Percentiles rank a stretch among this genome's conserved stretches.
Conservation (phyloP, 2,113 vertebrate species). For the Elephantulus edwardii region DNA sequence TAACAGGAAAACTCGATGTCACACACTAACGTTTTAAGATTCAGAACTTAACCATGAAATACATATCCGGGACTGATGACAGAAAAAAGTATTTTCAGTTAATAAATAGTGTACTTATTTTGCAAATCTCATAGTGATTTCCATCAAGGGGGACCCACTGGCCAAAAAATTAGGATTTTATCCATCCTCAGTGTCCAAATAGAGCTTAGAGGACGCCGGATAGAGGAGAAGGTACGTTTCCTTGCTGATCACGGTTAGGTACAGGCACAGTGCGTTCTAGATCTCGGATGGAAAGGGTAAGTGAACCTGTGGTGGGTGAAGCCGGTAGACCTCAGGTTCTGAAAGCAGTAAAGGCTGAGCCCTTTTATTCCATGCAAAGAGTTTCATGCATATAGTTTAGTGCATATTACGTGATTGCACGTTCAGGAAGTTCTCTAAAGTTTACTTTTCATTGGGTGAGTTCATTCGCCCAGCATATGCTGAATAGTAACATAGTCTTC, state of each 20-base stretch:
- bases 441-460: constrained; percentile 43
- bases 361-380: constrained; percentile 56
- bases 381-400: constrained; percentile 58
- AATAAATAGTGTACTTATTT: background rate
- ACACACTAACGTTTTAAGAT: constrained; percentile 36
- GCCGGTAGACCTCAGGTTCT: background rate
- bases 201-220: background rate
- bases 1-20: constrained; percentile 27
- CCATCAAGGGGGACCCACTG: background rate
- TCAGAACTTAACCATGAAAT: constrained; percentile 57
- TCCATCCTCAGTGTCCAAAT: constrained; percentile 1
- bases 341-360: background rate
- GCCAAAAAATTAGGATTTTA: constrained; percentile 39
- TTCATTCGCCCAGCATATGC: constrained; percentile 3
- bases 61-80: background rate
- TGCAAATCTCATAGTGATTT: constrained; percentile 49
- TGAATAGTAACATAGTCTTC: constrained; percentile 50
- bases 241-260: background rate
- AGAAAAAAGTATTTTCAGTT: constrained; percentile 31
- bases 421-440: background rate
- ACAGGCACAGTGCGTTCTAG: background rate
- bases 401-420: background rate
- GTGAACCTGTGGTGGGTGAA: background rate
- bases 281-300: background rate
- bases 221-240: background rate